Evolutionary conservation across 2,113 vertebrate genomes (phyloP).

Genomic region (Pomatorhinus ruficollis): DNA sequence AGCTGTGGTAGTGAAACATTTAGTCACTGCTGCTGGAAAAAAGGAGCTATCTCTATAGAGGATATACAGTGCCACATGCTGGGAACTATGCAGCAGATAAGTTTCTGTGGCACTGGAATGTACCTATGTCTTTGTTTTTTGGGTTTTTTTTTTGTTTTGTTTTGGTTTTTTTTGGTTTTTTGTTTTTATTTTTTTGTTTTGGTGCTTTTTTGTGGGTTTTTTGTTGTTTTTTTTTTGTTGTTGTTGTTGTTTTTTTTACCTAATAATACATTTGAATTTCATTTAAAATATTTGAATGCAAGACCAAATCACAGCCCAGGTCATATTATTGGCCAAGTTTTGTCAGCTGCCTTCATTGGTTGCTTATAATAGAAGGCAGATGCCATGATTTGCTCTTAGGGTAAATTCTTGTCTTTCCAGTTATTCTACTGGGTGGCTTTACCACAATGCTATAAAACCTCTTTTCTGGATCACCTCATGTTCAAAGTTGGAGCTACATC

Average conservation of each 20-base stretch:
- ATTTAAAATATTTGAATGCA: neutral
- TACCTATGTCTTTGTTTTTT: neutral
- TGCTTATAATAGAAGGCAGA: neutral
- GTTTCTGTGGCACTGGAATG: constrained; percentile 28
- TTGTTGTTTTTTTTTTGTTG: neutral
- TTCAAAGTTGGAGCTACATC: neutral
- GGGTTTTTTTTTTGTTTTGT: accelerated
- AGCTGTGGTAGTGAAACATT: constrained; percentile 45
- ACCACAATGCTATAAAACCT: neutral
- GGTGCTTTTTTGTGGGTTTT: too few species aligned
- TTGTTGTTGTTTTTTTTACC: accelerated
- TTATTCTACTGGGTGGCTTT: neutral
- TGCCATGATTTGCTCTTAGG: neutral
- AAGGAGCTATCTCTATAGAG: constrained; percentile 10
- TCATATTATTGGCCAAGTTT: neutral
- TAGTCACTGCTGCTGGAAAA: constrained; percentile 46
- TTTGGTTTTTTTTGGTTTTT: too few species aligned
- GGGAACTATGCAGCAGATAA: constrained; percentile 28
- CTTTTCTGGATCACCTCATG: neutral
- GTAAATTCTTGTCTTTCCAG: neutral
- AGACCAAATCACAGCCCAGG: neutral
- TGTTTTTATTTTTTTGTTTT: too few species aligned
- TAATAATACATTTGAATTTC: neutral
- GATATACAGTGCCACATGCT: constrained; percentile 6
- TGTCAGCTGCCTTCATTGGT: neutral